phyloP scores from a whole-genome alignment of 2,797 vertebrate genomes.

The Limosa lapponica region DNA sequence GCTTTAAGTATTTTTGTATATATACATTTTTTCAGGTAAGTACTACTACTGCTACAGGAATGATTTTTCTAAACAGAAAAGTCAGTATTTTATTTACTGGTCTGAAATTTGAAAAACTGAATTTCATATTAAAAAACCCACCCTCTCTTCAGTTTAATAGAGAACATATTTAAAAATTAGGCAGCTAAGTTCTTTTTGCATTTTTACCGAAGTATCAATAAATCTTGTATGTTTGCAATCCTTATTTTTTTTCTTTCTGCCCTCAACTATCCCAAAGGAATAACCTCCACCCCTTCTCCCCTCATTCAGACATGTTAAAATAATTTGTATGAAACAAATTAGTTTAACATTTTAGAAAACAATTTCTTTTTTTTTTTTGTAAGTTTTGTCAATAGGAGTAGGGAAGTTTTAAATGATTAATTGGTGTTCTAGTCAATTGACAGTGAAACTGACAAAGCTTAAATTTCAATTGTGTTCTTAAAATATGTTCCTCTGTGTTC shows the following conservation, averaged over 20 bases:
- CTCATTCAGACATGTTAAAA: constrained; percentile 30
- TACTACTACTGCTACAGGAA: neutral
- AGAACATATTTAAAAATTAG: constrained; percentile 11
- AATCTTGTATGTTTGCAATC: constrained; percentile 10
- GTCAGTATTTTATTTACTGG: constrained; percentile 48
- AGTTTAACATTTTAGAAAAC: constrained; percentile 34
- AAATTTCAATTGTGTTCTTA: constrained; percentile 47
- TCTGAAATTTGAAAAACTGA: constrained; percentile 51
- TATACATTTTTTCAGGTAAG: constrained; percentile 25
- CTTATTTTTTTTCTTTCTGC: constrained; percentile 1
- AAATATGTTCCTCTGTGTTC: neutral
- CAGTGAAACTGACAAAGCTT: constrained; percentile 62
- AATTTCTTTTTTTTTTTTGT: neutral
- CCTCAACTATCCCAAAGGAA: neutral
- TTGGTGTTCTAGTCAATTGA: constrained; percentile 58
- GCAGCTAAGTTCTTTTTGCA: neutral
- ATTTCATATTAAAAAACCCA: neutral
- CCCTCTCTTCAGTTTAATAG: neutral
- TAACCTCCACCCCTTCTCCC: neutral
- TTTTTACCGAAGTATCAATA: constrained; percentile 32
- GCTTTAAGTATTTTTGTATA: constrained; percentile 23
- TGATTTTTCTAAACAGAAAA: constrained; percentile 44
- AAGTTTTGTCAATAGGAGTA: constrained; percentile 26
- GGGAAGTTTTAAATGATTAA: constrained; percentile 60
- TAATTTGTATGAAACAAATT: constrained; percentile 59